phyloP scores from a whole-genome alignment of 64 coral and sea anemone species.

The Montipora capricornis region DNA sequence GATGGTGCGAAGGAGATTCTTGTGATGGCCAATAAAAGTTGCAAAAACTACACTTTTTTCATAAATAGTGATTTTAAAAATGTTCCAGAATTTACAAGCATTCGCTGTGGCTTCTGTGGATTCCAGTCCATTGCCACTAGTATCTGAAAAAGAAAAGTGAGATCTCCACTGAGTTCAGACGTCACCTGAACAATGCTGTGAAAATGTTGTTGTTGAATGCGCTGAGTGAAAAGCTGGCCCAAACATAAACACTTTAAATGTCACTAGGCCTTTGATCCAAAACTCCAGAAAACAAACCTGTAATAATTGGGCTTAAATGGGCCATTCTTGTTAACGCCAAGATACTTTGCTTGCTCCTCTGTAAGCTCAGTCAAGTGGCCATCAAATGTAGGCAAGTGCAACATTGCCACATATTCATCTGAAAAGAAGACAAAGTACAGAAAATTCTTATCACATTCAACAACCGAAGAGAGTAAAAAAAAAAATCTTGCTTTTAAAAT shows the following conservation, averaged over 20 bases:
- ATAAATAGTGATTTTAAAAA: constrained; percentile 64
- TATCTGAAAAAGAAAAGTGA: constrained; percentile 45
- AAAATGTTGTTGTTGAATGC: not conserved
- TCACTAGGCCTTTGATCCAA: not conserved
- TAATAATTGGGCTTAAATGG: constrained; percentile 99
- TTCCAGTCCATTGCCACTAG: constrained; percentile 50
- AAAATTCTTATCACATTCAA: not conserved
- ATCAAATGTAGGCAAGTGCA: constrained; percentile 99
- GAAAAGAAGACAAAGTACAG: constrained; percentile 6
- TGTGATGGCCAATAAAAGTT: not conserved
- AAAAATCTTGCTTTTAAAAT: no score
- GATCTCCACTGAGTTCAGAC: not conserved
- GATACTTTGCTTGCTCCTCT: constrained; percentile 99
- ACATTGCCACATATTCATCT: constrained; percentile 99
- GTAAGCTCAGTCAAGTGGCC: constrained; percentile 94
- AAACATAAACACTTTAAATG: no score
- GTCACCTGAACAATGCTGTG: not conserved
- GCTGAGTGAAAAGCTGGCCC: no score
- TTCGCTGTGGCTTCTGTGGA: constrained; percentile 23
- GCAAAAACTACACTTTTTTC: constrained; percentile 19
- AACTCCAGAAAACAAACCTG: constrained; percentile 59
- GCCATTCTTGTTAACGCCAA: constrained; percentile 97
- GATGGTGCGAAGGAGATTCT: not conserved
- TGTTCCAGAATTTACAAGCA: constrained; percentile 63
- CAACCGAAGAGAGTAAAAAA: not conserved